Percentiles rank a stretch among this genome's conserved stretches.
Evolutionary conservation across 2,797 vertebrate species (phyloP).

Genomic region (Silurus lanzhouensis): DNA sequence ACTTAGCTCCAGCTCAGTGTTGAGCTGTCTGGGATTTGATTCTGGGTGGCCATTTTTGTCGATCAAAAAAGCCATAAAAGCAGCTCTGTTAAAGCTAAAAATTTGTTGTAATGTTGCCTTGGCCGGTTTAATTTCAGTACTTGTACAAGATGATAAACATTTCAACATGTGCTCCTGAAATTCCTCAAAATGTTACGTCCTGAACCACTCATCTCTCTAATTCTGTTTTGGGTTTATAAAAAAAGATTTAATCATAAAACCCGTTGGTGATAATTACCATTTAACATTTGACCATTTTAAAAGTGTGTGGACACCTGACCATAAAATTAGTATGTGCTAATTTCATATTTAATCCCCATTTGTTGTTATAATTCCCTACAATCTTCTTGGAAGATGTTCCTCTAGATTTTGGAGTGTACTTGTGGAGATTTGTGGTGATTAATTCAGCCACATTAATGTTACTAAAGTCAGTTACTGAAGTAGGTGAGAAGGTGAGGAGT

Average conservation of each 20-base stretch:
- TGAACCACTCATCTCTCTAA: conserved; percentile 1
- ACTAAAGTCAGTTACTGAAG: too few relatives aligned
- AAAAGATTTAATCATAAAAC: conserved; percentile 1
- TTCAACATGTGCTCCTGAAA: conserved; percentile 4
- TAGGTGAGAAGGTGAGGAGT: too few relatives aligned
- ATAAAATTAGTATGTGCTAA: too few relatives aligned
- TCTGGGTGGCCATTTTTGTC: background rate
- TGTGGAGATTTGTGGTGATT: too few relatives aligned
- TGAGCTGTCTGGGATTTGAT: background rate
- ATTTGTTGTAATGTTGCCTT: conserved; percentile 12
- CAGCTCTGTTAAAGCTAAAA: background rate
- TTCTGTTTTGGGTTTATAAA: conserved; percentile 5
- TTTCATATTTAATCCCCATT: too few relatives aligned
- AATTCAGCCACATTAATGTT: too few relatives aligned
- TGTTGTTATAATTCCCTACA: too few relatives aligned
- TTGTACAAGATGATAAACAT: conserved; percentile 13
- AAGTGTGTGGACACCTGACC: too few relatives aligned
- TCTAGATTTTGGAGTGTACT: too few relatives aligned
- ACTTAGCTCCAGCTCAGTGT: background rate
- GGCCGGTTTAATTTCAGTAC: conserved; percentile 7
- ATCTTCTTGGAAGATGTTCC: too few relatives aligned
- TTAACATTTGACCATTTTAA: too few relatives aligned
- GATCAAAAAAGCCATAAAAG: background rate
- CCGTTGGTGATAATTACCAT: too few relatives aligned
- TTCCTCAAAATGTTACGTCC: conserved; percentile 4